Base-by-base conservation (phyloP, 1,140 invertebrate genomes). In the Delia radicum region DNA sequence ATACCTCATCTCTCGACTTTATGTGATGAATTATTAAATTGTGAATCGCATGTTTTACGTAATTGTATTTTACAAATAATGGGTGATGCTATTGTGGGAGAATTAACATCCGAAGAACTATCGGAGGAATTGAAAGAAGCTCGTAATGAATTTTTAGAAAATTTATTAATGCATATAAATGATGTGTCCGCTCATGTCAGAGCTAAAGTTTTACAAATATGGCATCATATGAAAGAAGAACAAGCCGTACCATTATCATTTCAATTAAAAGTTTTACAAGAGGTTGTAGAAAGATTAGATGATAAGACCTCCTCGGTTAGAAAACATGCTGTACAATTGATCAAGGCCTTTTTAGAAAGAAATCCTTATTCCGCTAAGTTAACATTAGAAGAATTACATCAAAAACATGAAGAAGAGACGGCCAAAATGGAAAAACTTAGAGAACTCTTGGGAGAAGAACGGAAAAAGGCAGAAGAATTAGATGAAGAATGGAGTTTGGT, bases 141-240 rank as follows among this genome's bases (percentile, higher is more conserved):
- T 61, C 88, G 94, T 2, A 91, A 95, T 80, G 90, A 93, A 78
- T 92, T 94, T 75, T 87, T 96, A 1, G 90, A 93, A 75, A 88
- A 89, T 78, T 85, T 96, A 3, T 88, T 93, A 81, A 91, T 94
- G n/a, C 95, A 96, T 82, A 90, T 96, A 62, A 90, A 93, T 78
- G 96, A 97, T 85, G 80, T 90, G 1, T 92, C 95, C 80, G 93
- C 94, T 3, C 95, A 94, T 82, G 95, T 96, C 1, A 88, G 96
- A 73, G 92, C 93, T 61, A 94, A 93, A 87, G 90, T 93, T 2
- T 87, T 96, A 24, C 92, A 94, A 79, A 91, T 93, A 69, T 95
- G 94, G 93, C 89, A 90, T 79, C 87, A 88, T 24, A 87, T 96
- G 28, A 91, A 93, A 74, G 88, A 89, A 48, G 91, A 93, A 79